Conservation (phyloP, 1,140 invertebrate species). For the Bradysia coprophila region DNA sequence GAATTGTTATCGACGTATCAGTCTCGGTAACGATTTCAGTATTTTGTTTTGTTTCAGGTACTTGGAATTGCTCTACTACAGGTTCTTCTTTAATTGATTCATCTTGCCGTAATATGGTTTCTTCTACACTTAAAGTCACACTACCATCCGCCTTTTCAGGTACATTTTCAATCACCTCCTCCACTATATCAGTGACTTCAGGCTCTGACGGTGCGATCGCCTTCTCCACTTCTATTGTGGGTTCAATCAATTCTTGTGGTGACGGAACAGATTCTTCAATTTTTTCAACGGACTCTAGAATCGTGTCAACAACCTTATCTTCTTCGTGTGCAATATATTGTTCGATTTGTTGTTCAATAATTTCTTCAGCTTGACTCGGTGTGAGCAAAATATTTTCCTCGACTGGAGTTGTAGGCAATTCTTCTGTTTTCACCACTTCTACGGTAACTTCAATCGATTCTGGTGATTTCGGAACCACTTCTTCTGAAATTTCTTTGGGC, state of each 20-base stretch:
- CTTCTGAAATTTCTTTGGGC: not conserved
- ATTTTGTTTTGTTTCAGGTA: no score
- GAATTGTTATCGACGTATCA: not conserved
- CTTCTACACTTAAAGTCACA: no score
- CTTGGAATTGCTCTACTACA: no score
- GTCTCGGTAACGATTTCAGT: not conserved
- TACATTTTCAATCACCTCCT: no score
- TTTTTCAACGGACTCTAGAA: not conserved
- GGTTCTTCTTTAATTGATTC: not conserved
- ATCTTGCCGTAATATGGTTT: no score
- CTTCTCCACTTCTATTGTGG: no score
- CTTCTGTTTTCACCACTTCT: conserved; percentile 9
- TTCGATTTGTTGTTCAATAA: not conserved
- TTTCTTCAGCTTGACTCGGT: no score
- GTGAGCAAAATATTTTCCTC: not conserved
- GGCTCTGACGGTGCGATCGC: no score
- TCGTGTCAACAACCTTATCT: not conserved
- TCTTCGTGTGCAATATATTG: conserved; percentile 1
- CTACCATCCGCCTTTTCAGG: no score
- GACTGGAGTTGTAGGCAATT: conserved; percentile 9
- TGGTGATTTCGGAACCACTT: not conserved
- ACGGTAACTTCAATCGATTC: not conserved
- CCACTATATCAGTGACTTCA: no score
- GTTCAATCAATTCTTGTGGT: not conserved
- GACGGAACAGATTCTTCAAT: not conserved